Evolutionary conservation across 2,888 invertebrate species (phyloP), one percentile per base, ranked within the genome.

Genomic region (Nymphalis urticae): DNA sequence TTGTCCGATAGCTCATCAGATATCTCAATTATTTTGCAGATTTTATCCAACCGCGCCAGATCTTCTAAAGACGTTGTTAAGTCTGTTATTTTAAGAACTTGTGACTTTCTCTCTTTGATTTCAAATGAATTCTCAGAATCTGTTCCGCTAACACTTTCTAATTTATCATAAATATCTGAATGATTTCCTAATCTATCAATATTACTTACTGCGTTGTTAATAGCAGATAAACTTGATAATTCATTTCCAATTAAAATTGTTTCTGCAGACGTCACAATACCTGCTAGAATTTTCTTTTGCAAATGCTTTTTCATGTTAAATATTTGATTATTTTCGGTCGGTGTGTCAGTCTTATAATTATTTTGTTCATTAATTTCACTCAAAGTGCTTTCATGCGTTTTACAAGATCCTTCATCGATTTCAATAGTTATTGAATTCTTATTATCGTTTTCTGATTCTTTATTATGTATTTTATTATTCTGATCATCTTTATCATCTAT

Each of bases 21-120:
- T 70, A 92, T 91, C 79, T 92, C 92, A n/a, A 92, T 90, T 9
- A 92, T 90, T 68, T 84, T 83, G 72, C 92, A 92, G 68, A 92
- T 89, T 77, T 90, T 90, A 68, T 92, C 90, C 50, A 92, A 80
- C 10, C 86, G 84, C 1, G 79, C 79, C 60, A 92, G 75, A 74
- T 92, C 90, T 42, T 92, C 91, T 16, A 87, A 69, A 1, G 92
- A 92, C 66, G 82, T 87, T 0, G 87, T 85, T 56, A 92, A 72
- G 77, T 92, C 92, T 1, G 79, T 76, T 19, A 92, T 82, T 36
- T 87, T 80, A 13, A 92, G 80, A 9, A 92, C 78, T 80, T 90
- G 87, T 4, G 92, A 92, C 74, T 85, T 87, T 62, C 78, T 85
- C 69, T 86, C 84, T 5, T 82, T 76, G 16, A 89, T 77, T 75